These are phyloP conservation scores for Tetranychus piercei DNA, from an alignment of 2,888 invertebrate species.

Conservation along the genomic window DNA sequence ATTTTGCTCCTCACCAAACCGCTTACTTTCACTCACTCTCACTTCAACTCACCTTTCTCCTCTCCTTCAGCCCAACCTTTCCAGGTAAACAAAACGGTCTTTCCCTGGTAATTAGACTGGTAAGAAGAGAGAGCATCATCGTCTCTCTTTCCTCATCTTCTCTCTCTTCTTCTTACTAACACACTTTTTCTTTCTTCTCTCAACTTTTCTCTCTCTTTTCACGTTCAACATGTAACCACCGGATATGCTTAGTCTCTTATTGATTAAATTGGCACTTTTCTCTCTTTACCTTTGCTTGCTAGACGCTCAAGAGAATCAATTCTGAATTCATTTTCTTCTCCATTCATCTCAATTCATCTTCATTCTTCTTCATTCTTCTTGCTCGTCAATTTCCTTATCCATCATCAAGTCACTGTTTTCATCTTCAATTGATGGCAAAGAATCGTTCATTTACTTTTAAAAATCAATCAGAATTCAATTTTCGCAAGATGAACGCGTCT, in stretches of 20 bases:
- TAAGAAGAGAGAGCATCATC: neutral
- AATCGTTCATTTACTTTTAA: too few relatives aligned
- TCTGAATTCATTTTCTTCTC: too few relatives aligned
- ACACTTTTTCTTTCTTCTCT: neutral
- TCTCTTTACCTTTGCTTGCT: neutral
- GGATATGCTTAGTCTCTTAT: neutral
- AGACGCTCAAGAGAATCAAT: too few relatives aligned
- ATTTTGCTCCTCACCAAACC: neutral
- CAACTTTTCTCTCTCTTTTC: neutral
- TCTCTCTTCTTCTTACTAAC: neutral
- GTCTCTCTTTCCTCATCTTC: neutral
- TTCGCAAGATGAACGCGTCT: too few relatives aligned
- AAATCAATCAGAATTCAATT: too few relatives aligned
- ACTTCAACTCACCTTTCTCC: neutral
- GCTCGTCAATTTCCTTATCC: too few relatives aligned
- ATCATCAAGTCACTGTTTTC: too few relatives aligned
- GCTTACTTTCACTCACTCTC: conserved; percentile 6
- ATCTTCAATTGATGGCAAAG: too few relatives aligned
- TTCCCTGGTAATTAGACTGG: neutral
- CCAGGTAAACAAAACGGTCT: conserved; percentile 1
- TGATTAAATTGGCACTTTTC: neutral
- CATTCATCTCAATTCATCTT: too few relatives aligned
- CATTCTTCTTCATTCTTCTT: too few relatives aligned
- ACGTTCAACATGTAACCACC: neutral
- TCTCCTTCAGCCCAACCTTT: neutral